Evolutionary conservation across 2,797 vertebrate species (phyloP).

Genomic region (Lerista edwardsae): DNA sequence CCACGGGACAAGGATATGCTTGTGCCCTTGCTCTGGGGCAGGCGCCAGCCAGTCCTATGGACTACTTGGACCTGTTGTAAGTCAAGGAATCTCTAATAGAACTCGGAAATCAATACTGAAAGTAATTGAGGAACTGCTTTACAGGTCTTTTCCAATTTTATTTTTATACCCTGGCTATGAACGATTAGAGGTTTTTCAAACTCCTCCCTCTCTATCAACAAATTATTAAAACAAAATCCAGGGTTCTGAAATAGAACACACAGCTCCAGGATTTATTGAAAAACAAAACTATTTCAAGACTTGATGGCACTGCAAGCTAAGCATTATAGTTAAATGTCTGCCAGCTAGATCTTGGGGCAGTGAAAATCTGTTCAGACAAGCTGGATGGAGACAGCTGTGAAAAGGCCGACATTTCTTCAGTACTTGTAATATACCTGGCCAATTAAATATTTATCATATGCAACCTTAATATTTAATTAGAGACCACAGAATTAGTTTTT

Average conservation of each 20-base stretch:
- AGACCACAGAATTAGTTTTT: conserved; percentile 65
- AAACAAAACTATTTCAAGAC: no score
- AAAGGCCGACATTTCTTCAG: conserved; percentile 43
- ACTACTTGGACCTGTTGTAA: no score
- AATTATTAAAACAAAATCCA: neutral
- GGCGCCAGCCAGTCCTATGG: no score
- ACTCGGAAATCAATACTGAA: neutral
- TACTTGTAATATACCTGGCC: conserved; percentile 57
- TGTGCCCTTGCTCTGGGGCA: no score
- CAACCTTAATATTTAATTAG: conserved; percentile 76
- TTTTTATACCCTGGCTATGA: neutral
- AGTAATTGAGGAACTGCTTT: neutral
- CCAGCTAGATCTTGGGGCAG: neutral
- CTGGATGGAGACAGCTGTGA: conserved; percentile 4
- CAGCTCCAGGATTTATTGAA: neutral
- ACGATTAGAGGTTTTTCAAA: neutral
- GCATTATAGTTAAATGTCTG: neutral
- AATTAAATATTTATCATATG: conserved; percentile 76
- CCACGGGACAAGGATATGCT: no score
- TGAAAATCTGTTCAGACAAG: conserved; percentile 44
- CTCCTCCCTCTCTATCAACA: neutral
- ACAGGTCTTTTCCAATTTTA: neutral
- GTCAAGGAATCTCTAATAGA: neutral
- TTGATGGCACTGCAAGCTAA: no score
- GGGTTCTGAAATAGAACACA: neutral